Percentiles rank a stretch among this genome's conserved stretches.
These are phyloP conservation scores for Hiodon alosoides DNA, from an alignment of 2,113 vertebrate genomes.

Conservation along the genomic window DNA sequence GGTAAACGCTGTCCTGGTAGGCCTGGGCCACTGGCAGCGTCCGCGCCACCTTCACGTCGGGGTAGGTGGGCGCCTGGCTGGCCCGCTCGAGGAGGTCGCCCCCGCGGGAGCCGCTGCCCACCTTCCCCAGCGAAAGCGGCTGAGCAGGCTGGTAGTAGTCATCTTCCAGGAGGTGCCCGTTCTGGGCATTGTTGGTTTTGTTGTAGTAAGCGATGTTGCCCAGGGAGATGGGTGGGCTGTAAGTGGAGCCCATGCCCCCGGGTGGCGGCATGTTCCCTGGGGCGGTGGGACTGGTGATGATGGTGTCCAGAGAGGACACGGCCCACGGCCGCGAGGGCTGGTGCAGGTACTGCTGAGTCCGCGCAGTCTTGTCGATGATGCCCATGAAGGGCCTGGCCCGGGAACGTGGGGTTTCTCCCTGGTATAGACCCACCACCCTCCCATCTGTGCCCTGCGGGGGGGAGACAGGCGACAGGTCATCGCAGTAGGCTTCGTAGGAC, in stretches of 20 bases:
- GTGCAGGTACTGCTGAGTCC: constrained; percentile 95
- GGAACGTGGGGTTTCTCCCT: constrained; percentile 82
- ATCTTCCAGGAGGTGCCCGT: constrained; percentile 95
- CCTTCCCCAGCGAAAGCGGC: constrained; percentile 72
- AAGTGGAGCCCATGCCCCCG: constrained; percentile 70
- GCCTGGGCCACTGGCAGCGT: constrained; percentile 98
- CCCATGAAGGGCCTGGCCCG: constrained; percentile 98
- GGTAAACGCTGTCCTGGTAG: constrained; percentile 98
- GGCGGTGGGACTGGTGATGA: constrained; percentile 86
- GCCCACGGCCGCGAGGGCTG: constrained; percentile 90
- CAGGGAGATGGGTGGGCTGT: constrained; percentile 91
- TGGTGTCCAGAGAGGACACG: constrained; percentile 87
- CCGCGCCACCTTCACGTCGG: constrained; percentile 96
- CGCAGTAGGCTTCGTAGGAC: constrained; percentile 80
- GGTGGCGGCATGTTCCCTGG: constrained; percentile 85
- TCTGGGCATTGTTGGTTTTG: constrained; percentile 99
- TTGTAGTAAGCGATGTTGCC: constrained; percentile 99
- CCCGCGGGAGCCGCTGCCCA: constrained; percentile 89
- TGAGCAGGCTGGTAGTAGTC: constrained; percentile 86
- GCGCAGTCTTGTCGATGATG: constrained; percentile 97
- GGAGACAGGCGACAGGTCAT: constrained; percentile 89
- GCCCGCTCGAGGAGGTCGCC: constrained; percentile 89
- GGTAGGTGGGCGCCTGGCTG: constrained; percentile 91
- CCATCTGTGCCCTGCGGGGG: constrained; percentile 77
- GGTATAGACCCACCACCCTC: constrained; percentile 68